Evolutionary conservation across 2,797 vertebrate genomes (phyloP).

Genomic region (Discoglossus pictus): DNA sequence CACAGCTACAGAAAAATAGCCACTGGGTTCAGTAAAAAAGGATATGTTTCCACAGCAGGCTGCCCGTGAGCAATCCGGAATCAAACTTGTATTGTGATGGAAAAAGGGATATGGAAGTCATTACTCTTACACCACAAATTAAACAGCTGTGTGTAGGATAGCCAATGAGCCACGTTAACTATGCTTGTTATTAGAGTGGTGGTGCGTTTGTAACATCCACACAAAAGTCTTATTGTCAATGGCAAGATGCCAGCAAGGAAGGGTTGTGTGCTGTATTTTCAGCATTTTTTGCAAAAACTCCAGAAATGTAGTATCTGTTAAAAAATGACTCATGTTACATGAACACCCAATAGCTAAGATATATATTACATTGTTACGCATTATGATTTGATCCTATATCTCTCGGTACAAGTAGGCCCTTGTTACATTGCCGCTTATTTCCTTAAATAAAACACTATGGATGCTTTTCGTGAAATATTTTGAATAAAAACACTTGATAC

Average conservation of each 20-base stretch:
- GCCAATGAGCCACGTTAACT: conserved; percentile 19
- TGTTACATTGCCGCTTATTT: no score
- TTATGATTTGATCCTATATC: no score
- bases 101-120: conserved; percentile 33
- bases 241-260: conserved; percentile 24
- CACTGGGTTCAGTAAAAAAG: background rate
- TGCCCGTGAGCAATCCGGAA: conserved; percentile 1
- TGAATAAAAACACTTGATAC: no score
- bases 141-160: conserved; percentile 26
- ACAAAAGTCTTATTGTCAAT: conserved; percentile 7
- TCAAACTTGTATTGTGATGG: conserved; percentile 34
- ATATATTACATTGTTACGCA: no score
- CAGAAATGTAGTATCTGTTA: no score
- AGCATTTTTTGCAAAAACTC: conserved; percentile 6
- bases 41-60: conserved; percentile 2
- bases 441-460: no score
- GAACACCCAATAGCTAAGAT: no score
- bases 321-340: no score
- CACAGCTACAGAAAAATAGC: no score
- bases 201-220: conserved; percentile 14
- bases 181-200: conserved; percentile 29
- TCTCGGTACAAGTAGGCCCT: no score
- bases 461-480: no score
- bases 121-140: conserved; percentile 22
- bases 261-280: no score